Conservation (phyloP, 2,888 invertebrate genomes). For the Carterocephalus palaemon region DNA sequence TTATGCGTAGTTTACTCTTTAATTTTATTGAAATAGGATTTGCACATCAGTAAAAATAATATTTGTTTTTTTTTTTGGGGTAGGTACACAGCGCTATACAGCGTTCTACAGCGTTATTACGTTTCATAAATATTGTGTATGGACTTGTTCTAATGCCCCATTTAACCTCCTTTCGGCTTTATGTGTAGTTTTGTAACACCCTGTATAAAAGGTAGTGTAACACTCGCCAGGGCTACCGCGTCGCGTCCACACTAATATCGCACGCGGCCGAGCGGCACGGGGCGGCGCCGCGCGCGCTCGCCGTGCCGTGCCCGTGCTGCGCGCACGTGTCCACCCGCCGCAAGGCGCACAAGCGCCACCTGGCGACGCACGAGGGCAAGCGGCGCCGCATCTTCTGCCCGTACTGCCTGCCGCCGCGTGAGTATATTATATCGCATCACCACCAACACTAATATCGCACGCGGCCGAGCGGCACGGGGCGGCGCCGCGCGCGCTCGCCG, state of each 20-base stretch:
- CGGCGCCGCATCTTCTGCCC: conserved; percentile 61
- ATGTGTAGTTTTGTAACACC: no score
- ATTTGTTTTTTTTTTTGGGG: no score
- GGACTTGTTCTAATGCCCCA: no score
- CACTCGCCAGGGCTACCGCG: conserved; percentile 65
- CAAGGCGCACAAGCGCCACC: conserved; percentile 66
- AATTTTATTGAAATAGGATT: no score
- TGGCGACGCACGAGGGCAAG: conserved; percentile 54
- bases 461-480: conserved; percentile 58
- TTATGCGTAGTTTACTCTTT: no score
- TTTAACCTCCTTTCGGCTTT: no score
- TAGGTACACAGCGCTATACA: no score
- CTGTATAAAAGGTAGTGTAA: no score
- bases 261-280: conserved; percentile 65
- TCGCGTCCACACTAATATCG: conserved; percentile 56
- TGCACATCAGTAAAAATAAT: no score
- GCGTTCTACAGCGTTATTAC: no score
- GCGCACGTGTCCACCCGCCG: conserved; percentile 64
- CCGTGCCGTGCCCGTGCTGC: conserved; percentile 67
- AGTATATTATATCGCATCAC: conserved; percentile 63
- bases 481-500: conserved; percentile 50
- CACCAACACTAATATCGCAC: conserved; percentile 59
- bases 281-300: conserved; percentile 48
- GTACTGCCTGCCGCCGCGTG: conserved; percentile 61
- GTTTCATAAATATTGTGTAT: no score